Base-by-base conservation (phyloP, 1,140 invertebrate genomes). In the Drosophila varians region DNA sequence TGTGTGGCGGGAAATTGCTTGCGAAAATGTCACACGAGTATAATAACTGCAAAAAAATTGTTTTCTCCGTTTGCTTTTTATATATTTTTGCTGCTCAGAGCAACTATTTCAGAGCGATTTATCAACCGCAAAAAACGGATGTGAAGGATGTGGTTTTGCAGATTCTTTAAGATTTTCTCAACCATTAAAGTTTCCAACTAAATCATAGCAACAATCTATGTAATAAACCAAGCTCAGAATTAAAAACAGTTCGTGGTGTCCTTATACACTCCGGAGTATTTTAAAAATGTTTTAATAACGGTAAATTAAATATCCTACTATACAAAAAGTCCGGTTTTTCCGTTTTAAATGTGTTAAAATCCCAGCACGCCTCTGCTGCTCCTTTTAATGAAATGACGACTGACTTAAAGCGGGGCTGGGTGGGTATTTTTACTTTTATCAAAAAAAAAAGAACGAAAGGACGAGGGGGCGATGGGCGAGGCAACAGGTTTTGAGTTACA, bases 401-500 rank as follows among this genome's bases (percentile, higher is more conserved):
- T 53, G 64, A 68, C 66, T 68, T 68, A 45, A 68, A 31, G 28
- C 16, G 16, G 9, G 21, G 26, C 11, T 31, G 12, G 18, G 23
- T 18, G 12, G 7, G 16, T 19, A 6, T 42, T 42, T 42, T 14
- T 4, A 3, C 0, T 40, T 42, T 16, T 42, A 4, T 31, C n/a
- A 31, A 31, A 11, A 31, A 31, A 31, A 31, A n/a, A 9, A 11
- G 5, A 7, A 5, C n/a, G 19, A 16, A 4, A 18, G 2, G 14
- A 9, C 0, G 40, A n/a, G 16, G 57, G 11, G 18, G 55, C 16
- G 0, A 12, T 21, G 69, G 49, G 58, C 45, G 70, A 26, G 58
- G 70, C 69, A 73, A 73, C 71, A 74, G 71, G 71, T 74, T 31
- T 74, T 65, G 71, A 66, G 71, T 74, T 74, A 74, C 60, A 74